phyloP scores from a whole-genome alignment of 1,140 invertebrate genomes.

The Zaprionus capensis region DNA sequence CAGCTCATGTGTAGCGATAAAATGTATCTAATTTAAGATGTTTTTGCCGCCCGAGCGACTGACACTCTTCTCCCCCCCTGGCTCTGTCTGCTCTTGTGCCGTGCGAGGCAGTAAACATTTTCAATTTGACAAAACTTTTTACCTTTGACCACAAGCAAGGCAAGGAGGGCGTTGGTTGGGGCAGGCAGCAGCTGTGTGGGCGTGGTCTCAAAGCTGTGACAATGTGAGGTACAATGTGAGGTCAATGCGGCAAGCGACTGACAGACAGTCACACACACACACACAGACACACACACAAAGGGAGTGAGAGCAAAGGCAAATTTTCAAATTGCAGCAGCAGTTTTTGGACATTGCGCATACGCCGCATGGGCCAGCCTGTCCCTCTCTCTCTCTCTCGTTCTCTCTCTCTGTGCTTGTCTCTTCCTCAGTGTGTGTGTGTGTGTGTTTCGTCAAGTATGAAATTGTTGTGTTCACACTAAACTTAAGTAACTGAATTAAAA shows the following conservation, averaged over 20 bases:
- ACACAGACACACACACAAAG: constrained; percentile 6
- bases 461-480: constrained; percentile 83
- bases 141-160: constrained; percentile 70
- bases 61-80: not conserved
- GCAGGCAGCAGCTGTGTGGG: constrained; percentile 26
- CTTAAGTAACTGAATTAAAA: constrained; percentile 83
- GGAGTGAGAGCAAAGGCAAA: constrained; percentile 44
- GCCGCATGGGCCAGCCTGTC: constrained; percentile 25
- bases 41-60: constrained; percentile 72
- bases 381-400: not conserved
- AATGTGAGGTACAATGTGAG: constrained; percentile 78
- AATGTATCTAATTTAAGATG: constrained; percentile 82
- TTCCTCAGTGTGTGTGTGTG: constrained; percentile 26
- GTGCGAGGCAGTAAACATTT: constrained; percentile 78
- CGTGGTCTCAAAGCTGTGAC: constrained; percentile 46
- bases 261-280: constrained; percentile 44
- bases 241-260: constrained; percentile 75
- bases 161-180: not conserved
- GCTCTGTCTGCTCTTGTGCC: not conserved
- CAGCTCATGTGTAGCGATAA: constrained; percentile 75
- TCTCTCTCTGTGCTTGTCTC: constrained; percentile 3
- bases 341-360: constrained; percentile 56
- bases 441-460: constrained; percentile 74
- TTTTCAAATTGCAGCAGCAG: constrained; percentile 64
- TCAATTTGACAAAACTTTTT: constrained; percentile 83